Base-by-base conservation (phyloP, 2,113 vertebrate genomes). In the Anthoscopus minutus region DNA sequence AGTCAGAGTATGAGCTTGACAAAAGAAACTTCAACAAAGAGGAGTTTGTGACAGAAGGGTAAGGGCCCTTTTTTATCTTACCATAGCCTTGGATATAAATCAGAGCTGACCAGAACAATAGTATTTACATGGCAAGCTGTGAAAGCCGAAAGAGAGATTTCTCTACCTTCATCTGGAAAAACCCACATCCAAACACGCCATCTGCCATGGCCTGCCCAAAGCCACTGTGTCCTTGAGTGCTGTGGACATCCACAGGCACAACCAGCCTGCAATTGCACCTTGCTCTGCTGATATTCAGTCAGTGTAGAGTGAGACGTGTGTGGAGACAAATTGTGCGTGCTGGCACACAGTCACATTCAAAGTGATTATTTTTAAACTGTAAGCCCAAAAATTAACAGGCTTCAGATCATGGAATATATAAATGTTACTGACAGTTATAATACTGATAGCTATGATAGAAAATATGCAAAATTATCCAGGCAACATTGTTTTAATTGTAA, bases 91-190 rank as follows among this genome's bases (percentile, higher is more conserved):
- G 83, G 93, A 91, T 89, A 86, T 86, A 93, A 88, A 74, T 94
- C 94, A 96, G 79, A 94, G 94, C 95, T 96, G 94, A 94, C 90
- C 6, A 4, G 81, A 89, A 97, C 73, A 93, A 95, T 88, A 85
- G 88, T 89, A 66, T 87, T 96, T 96, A 89, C 88, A 95, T 64
- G 91, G 92, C 96, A 97, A 97, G 96, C 96, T 97, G 96, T 97
- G 95, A 97, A 94, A 96, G 93, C 84, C 93, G 93, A 96, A 96
- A 96, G 80, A 95, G 91, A 95, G 94, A 96, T 93, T 96, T 96
- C 94, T 95, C 93, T 79, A 90, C 90, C 94, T 94, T 96, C 95
- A 96, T 96, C 95, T 96, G 87, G 81, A 96, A 94, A 94, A 96
- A 56, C 70, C 69, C 96, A 58, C 95, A 96, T 96, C 95, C 94